phyloP scores from a whole-genome alignment of 2,888 invertebrate species.

The Eupithecia insigniata region DNA sequence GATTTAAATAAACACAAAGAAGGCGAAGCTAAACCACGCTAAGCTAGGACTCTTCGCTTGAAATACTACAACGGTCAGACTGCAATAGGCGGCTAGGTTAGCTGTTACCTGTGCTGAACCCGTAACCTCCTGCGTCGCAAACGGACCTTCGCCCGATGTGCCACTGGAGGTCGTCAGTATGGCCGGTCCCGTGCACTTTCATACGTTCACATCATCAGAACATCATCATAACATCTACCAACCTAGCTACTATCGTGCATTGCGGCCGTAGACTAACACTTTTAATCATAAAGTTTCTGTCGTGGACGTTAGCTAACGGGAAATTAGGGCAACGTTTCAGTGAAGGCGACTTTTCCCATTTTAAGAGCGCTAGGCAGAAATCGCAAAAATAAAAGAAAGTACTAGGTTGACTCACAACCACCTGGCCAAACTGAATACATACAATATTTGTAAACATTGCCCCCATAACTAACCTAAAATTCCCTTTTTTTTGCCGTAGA shows the following conservation, averaged over 20 bases:
- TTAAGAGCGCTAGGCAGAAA: not conserved
- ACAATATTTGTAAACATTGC: no score
- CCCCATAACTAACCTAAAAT: no score
- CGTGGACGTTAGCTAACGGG: conserved; percentile 18
- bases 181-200: no score
- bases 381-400: not conserved
- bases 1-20: conserved; percentile 9
- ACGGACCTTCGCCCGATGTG: no score
- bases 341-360: not conserved
- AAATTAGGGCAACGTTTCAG: conserved; percentile 17
- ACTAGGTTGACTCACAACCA: no score
- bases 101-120: no score
- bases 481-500: no score
- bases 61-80: conserved; percentile 4
- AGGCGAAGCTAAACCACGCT: not conserved
- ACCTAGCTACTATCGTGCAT: not conserved
- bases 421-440: no score
- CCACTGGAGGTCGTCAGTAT: no score
- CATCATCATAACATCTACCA: no score
- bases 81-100: not conserved
- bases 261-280: conserved; percentile 5
- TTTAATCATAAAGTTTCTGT: conserved; percentile 25
- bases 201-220: not conserved
- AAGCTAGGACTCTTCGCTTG: conserved; percentile 14
- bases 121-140: no score